Base-by-base conservation (phyloP, 2,113 vertebrate species). In the Dasyprocta punctata region DNA sequence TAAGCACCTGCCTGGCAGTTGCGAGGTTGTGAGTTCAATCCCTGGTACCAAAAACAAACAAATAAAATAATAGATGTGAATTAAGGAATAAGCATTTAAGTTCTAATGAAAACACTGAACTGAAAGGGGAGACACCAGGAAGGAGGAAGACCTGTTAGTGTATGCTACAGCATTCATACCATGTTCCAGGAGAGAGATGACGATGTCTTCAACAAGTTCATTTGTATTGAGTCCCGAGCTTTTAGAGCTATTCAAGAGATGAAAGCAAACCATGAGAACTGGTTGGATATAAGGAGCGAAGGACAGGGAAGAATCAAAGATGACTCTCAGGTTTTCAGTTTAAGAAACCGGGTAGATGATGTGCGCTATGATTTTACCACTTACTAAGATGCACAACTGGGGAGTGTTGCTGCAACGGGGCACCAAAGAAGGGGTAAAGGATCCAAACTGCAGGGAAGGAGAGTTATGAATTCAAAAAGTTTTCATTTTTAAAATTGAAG, bases 401-500 rank as follows among this genome's bases (percentile, higher is more conserved):
- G 14, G 22, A 61, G 4, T 41, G 36, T n/a, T 54, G 3, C 60
- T 88, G 47, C 75, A 19, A 69, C 17, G 36, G 61, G 17, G 20
- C 47, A 1, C 47, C 80, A 7, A 30, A 84, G 67, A 83, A 41
- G 92, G 77, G 5, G 12, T 0, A 10, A n/a, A 5, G 6, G 14
- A 54, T 38, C 14, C 10, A 28, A 86, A n/a, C 47, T n/a, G 19
- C 3, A 58, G 75, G 41, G 24, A 13, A 20, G 20, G 30, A 5
- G 22, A 30, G 26, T 65, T 24, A 41, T 85, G 19, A 63, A 83
- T 85, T 90, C 22, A n/a, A 2, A 47, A 38, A n/a, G 2, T 95
- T 88, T 84, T 52, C 7, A 49, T n/a, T 82, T 93, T 92, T n/a
- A 49, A 63, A 90, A 87, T 20, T 91, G 71, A 95, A n/a, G n/a